phyloP scores from a whole-genome alignment of 2,797 vertebrate genomes.

The Taeniopygia guttata region DNA sequence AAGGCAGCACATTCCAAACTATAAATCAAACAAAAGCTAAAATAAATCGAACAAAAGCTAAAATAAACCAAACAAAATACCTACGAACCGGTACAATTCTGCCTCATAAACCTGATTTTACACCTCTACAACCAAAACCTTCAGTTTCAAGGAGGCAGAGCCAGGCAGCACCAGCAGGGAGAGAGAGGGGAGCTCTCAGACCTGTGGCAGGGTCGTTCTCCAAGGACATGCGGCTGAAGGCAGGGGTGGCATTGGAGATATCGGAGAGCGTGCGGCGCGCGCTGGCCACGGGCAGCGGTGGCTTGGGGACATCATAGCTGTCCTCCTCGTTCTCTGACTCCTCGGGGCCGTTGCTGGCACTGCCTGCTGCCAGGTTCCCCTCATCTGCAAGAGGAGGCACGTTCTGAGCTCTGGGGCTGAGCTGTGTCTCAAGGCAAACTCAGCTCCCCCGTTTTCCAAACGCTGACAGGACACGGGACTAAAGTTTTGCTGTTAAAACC shows the following conservation, averaged over 20 bases:
- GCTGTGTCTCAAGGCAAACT: not conserved
- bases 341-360: slow-evolving; percentile 63
- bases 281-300: slow-evolving; percentile 74
- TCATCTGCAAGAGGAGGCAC: slow-evolving; percentile 37
- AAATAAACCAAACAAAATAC: not conserved
- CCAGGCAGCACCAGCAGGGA: not conserved
- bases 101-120: not conserved
- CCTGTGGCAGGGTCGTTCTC: slow-evolving; percentile 78
- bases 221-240: slow-evolving; percentile 84
- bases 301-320: slow-evolving; percentile 88
- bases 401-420: not conserved
- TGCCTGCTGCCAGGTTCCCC: slow-evolving; percentile 39
- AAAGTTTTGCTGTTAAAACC: not conserved
- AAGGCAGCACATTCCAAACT: not conserved
- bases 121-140: not conserved
- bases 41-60: not conserved
- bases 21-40: not conserved
- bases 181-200: not conserved
- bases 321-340: slow-evolving; percentile 85
- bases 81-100: not conserved
- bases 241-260: slow-evolving; percentile 79
- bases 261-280: slow-evolving; percentile 90
- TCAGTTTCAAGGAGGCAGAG: accelerated
- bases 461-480: not conserved
- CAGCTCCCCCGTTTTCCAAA: not conserved